Percentiles rank a stretch among this genome's conserved stretches.
phyloP scores from a whole-genome alignment of 2,888 invertebrate genomes.

The Miltochrista miniata region DNA sequence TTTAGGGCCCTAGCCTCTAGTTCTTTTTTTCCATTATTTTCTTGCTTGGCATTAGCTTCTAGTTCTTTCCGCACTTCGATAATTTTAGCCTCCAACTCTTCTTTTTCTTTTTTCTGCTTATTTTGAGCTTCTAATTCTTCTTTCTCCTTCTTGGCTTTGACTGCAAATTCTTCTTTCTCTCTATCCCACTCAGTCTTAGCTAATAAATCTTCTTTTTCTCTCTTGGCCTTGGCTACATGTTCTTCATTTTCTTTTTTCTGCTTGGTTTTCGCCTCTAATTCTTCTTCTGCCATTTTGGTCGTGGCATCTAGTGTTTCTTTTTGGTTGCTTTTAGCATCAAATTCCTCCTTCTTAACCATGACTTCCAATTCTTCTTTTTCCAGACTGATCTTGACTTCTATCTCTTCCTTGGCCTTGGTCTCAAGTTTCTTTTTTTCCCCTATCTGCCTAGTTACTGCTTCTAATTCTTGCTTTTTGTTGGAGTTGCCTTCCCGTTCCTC shows the following conservation, averaged over 20 bases:
- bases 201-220: conserved; percentile 19
- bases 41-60: neutral
- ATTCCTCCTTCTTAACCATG: conserved; percentile 12
- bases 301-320: neutral
- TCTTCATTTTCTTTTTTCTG: neutral
- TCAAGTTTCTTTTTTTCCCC: too few species aligned
- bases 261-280: neutral
- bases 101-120: neutral
- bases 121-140: neutral
- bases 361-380: neutral
- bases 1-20: neutral
- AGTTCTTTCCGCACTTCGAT: conserved; percentile 5
- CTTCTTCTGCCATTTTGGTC: neutral
- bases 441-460: too few species aligned
- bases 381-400: neutral
- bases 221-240: neutral
- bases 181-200: neutral
- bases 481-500: too few species aligned
- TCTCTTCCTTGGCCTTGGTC: neutral
- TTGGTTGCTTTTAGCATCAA: neutral
- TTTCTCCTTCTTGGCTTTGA: conserved; percentile 13
- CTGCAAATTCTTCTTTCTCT: conserved; percentile 24
- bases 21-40: conserved; percentile 3
- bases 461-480: too few species aligned
- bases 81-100: neutral